A percentile compares a stretch with the other conserved stretches of the same genome.
These are phyloP conservation scores for Rhamphomyia laevipes DNA, from an alignment of 2,888 invertebrate genomes.

Conservation along the genomic window DNA sequence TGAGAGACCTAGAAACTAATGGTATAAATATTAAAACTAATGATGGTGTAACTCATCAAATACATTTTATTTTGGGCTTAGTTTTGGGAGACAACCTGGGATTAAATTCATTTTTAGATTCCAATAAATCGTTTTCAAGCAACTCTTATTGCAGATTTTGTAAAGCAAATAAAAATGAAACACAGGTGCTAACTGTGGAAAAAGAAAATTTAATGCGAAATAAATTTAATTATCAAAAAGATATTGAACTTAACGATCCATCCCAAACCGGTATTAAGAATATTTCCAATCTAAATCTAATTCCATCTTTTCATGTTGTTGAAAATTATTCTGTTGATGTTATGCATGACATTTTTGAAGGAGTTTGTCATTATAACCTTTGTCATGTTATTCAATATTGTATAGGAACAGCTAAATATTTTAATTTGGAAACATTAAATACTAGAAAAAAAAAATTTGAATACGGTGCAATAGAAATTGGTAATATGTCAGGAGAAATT, in stretches of 20 bases:
- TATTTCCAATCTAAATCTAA: slow-evolving; percentile 16
- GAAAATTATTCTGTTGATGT: slow-evolving; percentile 18
- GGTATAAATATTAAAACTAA: slow-evolving; percentile 14
- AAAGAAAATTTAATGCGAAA: slow-evolving; percentile 12
- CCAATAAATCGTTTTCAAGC: slow-evolving; percentile 16
- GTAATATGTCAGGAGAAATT: slow-evolving; percentile 16
- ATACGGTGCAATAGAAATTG: slow-evolving; percentile 17
- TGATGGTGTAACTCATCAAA: slow-evolving; percentile 1
- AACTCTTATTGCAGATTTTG: slow-evolving; percentile 22
- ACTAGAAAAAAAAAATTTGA: slow-evolving; percentile 17
- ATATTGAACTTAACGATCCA: slow-evolving; percentile 9
- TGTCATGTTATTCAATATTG: slow-evolving; percentile 17
- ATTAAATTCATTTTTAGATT: slow-evolving; percentile 10
- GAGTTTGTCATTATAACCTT: slow-evolving; percentile 14
- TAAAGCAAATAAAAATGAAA: slow-evolving; percentile 13
- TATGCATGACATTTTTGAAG: slow-evolving; percentile 18
- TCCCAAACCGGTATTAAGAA: slow-evolving; percentile 17
- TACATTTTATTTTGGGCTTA: slow-evolving; percentile 13
- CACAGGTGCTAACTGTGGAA: slow-evolving; percentile 12
- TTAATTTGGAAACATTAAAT: slow-evolving; percentile 17
- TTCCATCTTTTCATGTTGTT: slow-evolving; percentile 18
- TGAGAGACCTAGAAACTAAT: slow-evolving; percentile 16
- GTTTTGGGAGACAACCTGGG: slow-evolving; percentile 12
- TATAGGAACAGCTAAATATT: slow-evolving; percentile 13
- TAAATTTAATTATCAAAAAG: slow-evolving; percentile 14